Percentiles rank a stretch among this genome's conserved stretches.
Conservation (phyloP, 2,113 vertebrate genomes). For the Heteronetta atricapilla region DNA sequence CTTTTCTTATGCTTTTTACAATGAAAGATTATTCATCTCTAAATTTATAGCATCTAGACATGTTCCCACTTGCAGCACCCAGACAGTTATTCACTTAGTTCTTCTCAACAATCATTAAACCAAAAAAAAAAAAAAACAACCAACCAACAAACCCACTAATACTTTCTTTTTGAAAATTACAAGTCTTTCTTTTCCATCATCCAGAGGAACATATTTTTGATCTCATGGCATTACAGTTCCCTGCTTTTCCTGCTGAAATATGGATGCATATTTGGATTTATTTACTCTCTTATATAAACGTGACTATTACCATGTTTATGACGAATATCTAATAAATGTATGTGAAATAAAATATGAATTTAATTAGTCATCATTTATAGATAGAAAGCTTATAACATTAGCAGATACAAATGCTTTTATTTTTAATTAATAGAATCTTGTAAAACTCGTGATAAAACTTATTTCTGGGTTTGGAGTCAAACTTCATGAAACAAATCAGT, state of each 20-base stretch:
- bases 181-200: background rate
- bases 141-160: background rate
- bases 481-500: background rate
- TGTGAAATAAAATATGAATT: background rate
- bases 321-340: background rate
- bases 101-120: background rate
- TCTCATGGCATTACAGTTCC: background rate
- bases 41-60: constrained; percentile 65
- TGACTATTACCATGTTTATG: background rate
- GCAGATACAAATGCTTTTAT: background rate
- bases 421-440: background rate
- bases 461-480: background rate
- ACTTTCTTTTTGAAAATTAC: background rate
- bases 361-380: background rate
- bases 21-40: constrained; percentile 67
- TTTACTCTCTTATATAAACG: background rate
- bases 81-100: constrained; percentile 46
- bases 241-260: background rate
- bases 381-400: background rate
- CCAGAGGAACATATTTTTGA: background rate
- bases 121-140: background rate
- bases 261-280: background rate
- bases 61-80: constrained; percentile 56
- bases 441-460: background rate
- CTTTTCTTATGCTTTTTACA: constrained; percentile 55